A percentile compares a stretch with the other conserved stretches of the same genome.
Evolutionary conservation across 2,113 vertebrate species (phyloP).

Genomic region (Bos javanicus): DNA sequence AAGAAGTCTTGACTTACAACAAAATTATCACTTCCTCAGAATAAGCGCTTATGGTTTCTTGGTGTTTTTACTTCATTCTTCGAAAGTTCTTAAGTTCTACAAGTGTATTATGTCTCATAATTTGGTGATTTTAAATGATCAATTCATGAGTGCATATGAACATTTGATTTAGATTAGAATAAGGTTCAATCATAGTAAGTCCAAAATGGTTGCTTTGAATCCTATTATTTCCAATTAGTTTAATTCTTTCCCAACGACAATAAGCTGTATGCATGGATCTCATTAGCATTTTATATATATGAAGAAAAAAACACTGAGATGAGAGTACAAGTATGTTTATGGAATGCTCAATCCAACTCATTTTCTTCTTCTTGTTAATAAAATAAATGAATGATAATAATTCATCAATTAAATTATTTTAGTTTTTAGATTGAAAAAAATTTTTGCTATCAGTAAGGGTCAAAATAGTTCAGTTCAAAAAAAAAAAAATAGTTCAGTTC

Average conservation of each 20-base stretch:
- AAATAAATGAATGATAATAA: conserved; percentile 7
- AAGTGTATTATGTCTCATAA: not conserved
- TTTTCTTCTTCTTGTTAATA: not conserved
- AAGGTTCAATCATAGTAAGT: not conserved
- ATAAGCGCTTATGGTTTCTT: not conserved
- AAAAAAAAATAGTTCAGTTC: not conserved
- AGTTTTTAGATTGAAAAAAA: not conserved
- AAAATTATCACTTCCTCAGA: not conserved
- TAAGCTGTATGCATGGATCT: not conserved
- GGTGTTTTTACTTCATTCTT: not conserved
- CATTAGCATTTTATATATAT: not conserved
- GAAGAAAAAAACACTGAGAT: not conserved
- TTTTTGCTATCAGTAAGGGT: not conserved
- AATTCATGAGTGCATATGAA: not conserved
- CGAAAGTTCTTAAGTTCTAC: not conserved
- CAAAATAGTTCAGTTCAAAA: not conserved
- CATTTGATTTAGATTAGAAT: not conserved
- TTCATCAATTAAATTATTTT: not conserved
- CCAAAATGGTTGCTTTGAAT: not conserved
- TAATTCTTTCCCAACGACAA: not conserved
- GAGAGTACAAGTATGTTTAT: not conserved
- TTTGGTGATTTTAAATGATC: not conserved
- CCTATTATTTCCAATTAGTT: not conserved
- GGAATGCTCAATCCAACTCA: not conserved
- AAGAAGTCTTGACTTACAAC: not conserved